Evolutionary conservation across 2,888 invertebrate species (phyloP), one percentile per base, ranked within the genome.

Genomic region (Andrena haemorrhoa): DNA sequence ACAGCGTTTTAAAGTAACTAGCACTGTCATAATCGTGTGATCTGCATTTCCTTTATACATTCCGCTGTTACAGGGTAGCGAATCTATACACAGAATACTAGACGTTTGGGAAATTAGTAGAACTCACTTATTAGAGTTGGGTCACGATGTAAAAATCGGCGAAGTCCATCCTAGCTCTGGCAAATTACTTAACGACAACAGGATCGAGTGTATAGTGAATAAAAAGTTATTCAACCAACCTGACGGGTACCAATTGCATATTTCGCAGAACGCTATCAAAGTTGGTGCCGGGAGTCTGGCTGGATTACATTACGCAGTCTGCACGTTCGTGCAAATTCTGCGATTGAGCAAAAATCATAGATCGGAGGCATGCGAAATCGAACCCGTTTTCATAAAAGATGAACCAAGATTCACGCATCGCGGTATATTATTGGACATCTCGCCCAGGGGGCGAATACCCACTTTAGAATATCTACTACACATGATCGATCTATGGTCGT

Each of bases 381-480:
- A 93, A 5, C 93, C 95, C 12, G 92, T 95, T 61, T 91, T 95
- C 47, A 95, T 96, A 77, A 95, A 95, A 82, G 96, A 96, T 88
- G 94, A 95, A 87, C 96, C 96, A 1, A 94, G 95, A 71, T 93
- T 96, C 53, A 92, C 94, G 41, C 95, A 95, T 86, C 93, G 96
- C 82, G 96, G 95, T 5, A 94, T 96, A 65, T 92, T 96, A 58
- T 92, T 96, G 81, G 96, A 96, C 88, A 94, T 95, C 85, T 95
- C 94, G 88, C 95, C 93, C 87, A 95, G 95, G 85, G 95, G 95
- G 51, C 94, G 95, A 64, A 94, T 95, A 79, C 95, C 95, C 20
- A 94, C 94, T 10, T 89, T 95, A 87, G 95, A 95, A 82, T 94
- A 95, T 83, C 89, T 95, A 33, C 93, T 95, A 79, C 94, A 95